Percentiles rank a stretch among this genome's conserved stretches.
phyloP scores from a whole-genome alignment of 2,113 vertebrate species.

The Paramormyrops kingsleyae region DNA sequence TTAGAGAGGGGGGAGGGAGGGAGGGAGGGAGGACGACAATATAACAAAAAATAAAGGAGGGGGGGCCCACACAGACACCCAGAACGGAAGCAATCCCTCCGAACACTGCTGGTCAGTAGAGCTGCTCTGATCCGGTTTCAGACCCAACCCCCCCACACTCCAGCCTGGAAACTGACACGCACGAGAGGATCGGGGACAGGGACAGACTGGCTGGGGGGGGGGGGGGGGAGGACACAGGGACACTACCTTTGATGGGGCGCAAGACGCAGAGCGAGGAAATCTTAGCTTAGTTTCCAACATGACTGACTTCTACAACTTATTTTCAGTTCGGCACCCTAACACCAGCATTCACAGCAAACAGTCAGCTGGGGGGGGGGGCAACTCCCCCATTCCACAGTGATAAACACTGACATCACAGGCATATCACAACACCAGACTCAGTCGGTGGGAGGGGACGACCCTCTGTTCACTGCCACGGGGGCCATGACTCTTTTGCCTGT shows the following conservation, averaged over 20 bases:
- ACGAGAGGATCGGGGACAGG: conserved; percentile 42
- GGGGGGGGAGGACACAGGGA: neutral
- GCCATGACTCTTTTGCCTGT: neutral
- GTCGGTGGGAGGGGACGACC: neutral
- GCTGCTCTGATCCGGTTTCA: conserved; percentile 63
- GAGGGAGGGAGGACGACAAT: conserved; percentile 38
- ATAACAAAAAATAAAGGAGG: conserved; percentile 10
- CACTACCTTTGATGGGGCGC: conserved; percentile 28
- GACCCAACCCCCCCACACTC: conserved; percentile 55
- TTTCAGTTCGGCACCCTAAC: neutral
- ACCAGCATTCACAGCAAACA: neutral
- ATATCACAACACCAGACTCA: neutral
- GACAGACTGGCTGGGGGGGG: conserved; percentile 32
- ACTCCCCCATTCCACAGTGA: neutral
- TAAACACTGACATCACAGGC: neutral
- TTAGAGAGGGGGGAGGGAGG: conserved; percentile 34
- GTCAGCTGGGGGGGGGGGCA: neutral
- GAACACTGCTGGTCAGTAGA: conserved; percentile 63
- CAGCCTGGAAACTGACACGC: conserved; percentile 76
- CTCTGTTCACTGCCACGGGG: neutral
- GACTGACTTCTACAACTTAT: neutral
- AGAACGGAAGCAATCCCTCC: conserved; percentile 53
- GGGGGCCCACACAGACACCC: conserved; percentile 29
- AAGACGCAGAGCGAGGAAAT: conserved; percentile 33
- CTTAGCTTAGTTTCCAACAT: conserved; percentile 27